Evolutionary conservation across 2,797 vertebrate species (phyloP), one percentile per base, ranked within the genome.

Genomic region (Sphaeramia orbicularis): DNA sequence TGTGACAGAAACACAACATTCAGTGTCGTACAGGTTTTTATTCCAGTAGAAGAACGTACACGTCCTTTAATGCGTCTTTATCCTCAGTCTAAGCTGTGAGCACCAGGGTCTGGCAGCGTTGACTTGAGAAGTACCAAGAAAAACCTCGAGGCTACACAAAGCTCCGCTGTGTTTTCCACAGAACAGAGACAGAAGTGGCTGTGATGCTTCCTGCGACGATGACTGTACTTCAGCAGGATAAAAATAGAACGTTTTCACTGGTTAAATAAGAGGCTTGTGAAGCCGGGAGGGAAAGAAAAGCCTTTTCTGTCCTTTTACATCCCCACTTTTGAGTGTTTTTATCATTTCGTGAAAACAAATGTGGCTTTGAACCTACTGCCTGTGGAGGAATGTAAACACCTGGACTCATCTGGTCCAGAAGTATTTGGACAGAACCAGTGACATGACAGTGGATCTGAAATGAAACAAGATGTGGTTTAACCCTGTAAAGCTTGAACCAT

Each of bases 181-280:
- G 56, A 81, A 59, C 74, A 82, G 50, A 88, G 63, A 85, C 74
- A 74, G 63, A 54, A n/a, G 63, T 16, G 47, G 61, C 42, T 78
- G 78, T 78, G 65, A 79, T 72, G 68, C 79, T 76, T 71, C 72
- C 30, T 84, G 68, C n/a, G n/a, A n/a, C n/a, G n/a, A n/a, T 37
- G 71, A 69, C 58, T 74, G 65, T 82, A 83, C 83, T 70, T 56
- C 64, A 71, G 42, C n/a, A 1, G 51, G 66, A 49, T 84, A 89
- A 88, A 90, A 87, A 89, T 88, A 86, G 83, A 81, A 49, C 54
- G 73, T 58, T 66, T 85, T 89, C 75, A 86, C 36, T 70, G 53
- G 75, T 71, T 88, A 70, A 88, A 76, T 74, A 67, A 79, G 76
- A 80, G 52, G 62, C 78, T 81, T 78, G 84, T 79, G 72, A 61